Evolutionary conservation across 2,797 vertebrate genomes (phyloP).

Genomic region (Gymnothorax reevesii): DNA sequence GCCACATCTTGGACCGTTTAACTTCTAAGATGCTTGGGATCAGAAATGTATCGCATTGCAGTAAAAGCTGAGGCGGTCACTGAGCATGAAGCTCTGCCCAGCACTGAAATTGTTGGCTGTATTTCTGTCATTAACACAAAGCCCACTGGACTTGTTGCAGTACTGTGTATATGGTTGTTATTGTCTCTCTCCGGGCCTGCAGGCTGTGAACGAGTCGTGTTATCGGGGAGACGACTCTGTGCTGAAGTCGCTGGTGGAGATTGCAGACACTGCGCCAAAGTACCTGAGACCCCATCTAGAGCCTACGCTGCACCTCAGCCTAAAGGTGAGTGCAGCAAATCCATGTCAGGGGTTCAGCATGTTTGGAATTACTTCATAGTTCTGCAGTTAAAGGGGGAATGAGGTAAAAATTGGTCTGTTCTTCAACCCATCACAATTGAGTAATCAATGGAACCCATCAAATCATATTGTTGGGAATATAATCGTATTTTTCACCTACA

Average conservation of each 20-base stretch:
- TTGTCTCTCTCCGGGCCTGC: slow-evolving; percentile 32
- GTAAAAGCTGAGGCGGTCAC: neutral
- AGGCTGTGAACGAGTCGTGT: slow-evolving; percentile 96
- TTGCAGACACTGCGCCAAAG: slow-evolving; percentile 95
- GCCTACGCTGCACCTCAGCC: slow-evolving; percentile 90
- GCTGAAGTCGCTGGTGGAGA: slow-evolving; percentile 96
- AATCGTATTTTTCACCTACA: no score
- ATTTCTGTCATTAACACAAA: neutral
- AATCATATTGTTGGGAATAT: no score
- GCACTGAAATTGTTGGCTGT: neutral
- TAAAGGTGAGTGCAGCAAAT: slow-evolving; percentile 79
- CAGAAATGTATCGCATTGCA: no score
- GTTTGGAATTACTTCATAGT: no score
- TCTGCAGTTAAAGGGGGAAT: no score
- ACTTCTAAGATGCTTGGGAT: no score
- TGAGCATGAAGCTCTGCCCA: neutral
- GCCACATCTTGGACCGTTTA: no score
- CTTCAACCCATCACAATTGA: no score
- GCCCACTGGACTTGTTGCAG: neutral
- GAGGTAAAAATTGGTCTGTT: no score
- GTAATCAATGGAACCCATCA: no score
- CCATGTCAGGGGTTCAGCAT: no score
- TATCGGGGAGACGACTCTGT: slow-evolving; percentile 95
- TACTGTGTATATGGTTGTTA: neutral
- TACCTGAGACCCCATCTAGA: slow-evolving; percentile 94